Percentiles rank a stretch among this genome's conserved stretches.
Conservation (phyloP, 1,140 invertebrate species). For the Nixonia krombeini region DNA sequence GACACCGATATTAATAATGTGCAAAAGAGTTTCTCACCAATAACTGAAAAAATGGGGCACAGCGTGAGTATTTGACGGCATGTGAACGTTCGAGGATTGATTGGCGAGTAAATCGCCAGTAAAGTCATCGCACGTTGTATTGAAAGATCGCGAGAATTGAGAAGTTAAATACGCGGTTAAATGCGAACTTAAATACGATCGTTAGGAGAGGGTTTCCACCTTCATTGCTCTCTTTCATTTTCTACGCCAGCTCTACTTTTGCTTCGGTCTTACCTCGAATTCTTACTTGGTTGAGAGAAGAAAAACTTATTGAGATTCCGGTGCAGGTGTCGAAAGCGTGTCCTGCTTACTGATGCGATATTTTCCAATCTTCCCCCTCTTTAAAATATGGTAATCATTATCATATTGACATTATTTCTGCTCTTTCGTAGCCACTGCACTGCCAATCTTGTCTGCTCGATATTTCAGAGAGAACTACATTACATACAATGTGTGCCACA, state of each 20-base stretch:
- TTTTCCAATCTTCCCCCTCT: constrained; percentile 39
- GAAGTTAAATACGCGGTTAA: constrained; percentile 33
- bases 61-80: no score
- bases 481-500: constrained; percentile 36
- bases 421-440: constrained; percentile 7
- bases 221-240: constrained; percentile 31
- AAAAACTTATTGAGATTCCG: constrained; percentile 68
- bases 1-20: no score
- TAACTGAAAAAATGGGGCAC: no score
- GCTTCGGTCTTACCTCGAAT: constrained; percentile 26
- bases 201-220: background rate
- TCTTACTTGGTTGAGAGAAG: constrained; percentile 34
- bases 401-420: constrained; percentile 60
- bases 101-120: background rate
- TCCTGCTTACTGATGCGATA: constrained; percentile 57
- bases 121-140: background rate
- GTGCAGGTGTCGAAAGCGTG: constrained; percentile 60
- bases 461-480: constrained; percentile 38
- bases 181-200: no score
- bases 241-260: constrained; percentile 13
- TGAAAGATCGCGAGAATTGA: constrained; percentile 23
- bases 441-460: constrained; percentile 30
- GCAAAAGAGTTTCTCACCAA: no score
- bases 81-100: no score
- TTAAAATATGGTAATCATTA: constrained; percentile 61